These are phyloP conservation scores for Caenorhabditis sinica DNA, from an alignment of 2,888 invertebrate genomes.

Conservation along the genomic window DNA sequence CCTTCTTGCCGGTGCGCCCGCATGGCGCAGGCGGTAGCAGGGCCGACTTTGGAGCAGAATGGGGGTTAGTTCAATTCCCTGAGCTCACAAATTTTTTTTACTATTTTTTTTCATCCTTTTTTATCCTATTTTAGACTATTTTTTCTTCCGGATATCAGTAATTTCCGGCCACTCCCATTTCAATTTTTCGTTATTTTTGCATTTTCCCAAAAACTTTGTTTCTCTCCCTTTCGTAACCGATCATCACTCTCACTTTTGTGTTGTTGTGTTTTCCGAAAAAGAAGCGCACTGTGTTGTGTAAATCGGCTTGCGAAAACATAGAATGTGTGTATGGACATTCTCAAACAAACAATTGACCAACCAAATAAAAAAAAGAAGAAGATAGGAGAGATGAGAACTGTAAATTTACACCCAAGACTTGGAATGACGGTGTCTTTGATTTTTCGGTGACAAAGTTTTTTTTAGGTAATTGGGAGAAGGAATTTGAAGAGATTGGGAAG, in stretches of 20 bases:
- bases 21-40: not conserved
- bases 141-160: not conserved
- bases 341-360: conserved; percentile 24
- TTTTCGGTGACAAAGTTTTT: not conserved
- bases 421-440: not conserved
- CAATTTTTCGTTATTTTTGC: not conserved
- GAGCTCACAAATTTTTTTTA: not conserved
- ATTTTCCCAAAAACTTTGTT: too few relatives aligned
- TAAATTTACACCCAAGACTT: conserved; percentile 13
- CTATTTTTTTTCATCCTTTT: not conserved
- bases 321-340: too few relatives aligned
- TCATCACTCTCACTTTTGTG: conserved; percentile 47
- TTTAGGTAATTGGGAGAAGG: not conserved
- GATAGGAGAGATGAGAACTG: not conserved
- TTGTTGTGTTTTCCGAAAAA: not conserved
- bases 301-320: conserved; percentile 23
- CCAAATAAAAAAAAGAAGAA: conserved; percentile 10
- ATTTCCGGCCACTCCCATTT: not conserved
- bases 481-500: not conserved
- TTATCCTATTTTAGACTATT: not conserved
- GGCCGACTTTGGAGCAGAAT: not conserved
- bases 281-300: not conserved
- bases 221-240: too few relatives aligned
- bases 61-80: not conserved
- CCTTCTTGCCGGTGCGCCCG: too few relatives aligned